Evolutionary conservation across 2,888 invertebrate species (phyloP), one percentile per base, ranked within the genome.

Genomic region (Chouioia cunea): DNA sequence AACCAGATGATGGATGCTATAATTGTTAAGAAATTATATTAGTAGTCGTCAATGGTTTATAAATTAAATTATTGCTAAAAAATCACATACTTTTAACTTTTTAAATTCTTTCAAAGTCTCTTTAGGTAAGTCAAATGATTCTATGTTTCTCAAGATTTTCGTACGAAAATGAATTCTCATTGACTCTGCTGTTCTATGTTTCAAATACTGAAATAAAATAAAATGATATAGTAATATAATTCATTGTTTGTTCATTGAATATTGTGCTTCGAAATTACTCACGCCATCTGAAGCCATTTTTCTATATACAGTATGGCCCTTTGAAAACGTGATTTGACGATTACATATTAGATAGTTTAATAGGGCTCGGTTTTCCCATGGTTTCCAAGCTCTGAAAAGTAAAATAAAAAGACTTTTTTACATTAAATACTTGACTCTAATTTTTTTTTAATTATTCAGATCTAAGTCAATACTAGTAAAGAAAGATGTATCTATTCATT

Each of bases 311-410:
- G 47, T 72, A 10, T 71, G 60, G 50, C 71, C 60, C 64, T 74
- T 74, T 12, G 20, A 54, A 16, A 14, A 53, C 12, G 12, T 6
- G 46, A 64, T 66, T 8, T 56, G 15, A 15, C 66, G 53, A 56
- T 74, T 63, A 46, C 53, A 44, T 47, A 74, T 70, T 48, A 72
- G 70, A 56, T 74, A 74, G 57, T 74, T 71, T 43, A 74, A 20
- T 4, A 74, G 8, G 1, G 59, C 18, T 18, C 65, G 22, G 44
- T 47, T 52, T 59, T 74, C 73, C 73, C 73, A 74, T 15, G 58
- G 65, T 22, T 71, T 65, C 68, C 69, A 74, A 12, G 0, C 0
- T 8, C 62, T 65, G 43, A 0, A 58, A 71, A 46, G 6, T 15
- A 20, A 58, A 18, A 16, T 4, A 16, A 54, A 44, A 18, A 14